Evolutionary conservation across 2,888 invertebrate genomes (phyloP).

Genomic region (Petrophora chlorosata): DNA sequence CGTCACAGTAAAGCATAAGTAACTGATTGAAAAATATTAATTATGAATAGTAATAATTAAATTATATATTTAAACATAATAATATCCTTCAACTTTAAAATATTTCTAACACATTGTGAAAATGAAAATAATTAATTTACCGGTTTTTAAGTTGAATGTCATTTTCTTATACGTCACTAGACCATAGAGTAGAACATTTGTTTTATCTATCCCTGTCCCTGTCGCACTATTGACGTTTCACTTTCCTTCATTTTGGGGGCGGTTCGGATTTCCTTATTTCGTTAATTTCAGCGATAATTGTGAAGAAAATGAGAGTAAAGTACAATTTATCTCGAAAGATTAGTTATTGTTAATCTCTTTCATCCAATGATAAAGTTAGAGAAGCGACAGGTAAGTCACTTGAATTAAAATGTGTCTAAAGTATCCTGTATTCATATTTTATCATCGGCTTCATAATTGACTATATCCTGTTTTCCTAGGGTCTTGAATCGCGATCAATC

Average conservation of each 20-base stretch:
- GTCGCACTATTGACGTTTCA: conserved; percentile 38
- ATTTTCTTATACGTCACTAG: too few relatives aligned
- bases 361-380: conserved; percentile 47
- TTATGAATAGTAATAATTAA: too few relatives aligned
- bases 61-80: too few relatives aligned
- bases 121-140: too few relatives aligned
- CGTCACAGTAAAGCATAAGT: too few relatives aligned
- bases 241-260: conserved; percentile 64
- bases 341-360: conserved; percentile 27
- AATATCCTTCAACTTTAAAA: too few relatives aligned
- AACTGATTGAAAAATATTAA: too few relatives aligned
- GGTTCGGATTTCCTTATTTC: conserved; percentile 49
- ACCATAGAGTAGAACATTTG: too few relatives aligned
- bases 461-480: conserved; percentile 63
- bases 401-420: neutral
- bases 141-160: too few relatives aligned
- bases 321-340: conserved; percentile 31
- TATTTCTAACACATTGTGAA: too few relatives aligned
- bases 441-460: conserved; percentile 46
- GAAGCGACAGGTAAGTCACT: conserved; percentile 51
- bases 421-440: conserved; percentile 10
- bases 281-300: conserved; percentile 44
- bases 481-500: conserved; percentile 55
- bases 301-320: conserved; percentile 53
- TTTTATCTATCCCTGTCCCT: too few relatives aligned